phyloP scores from a whole-genome alignment of 1,140 invertebrate genomes.

The Melitaea cinxia region DNA sequence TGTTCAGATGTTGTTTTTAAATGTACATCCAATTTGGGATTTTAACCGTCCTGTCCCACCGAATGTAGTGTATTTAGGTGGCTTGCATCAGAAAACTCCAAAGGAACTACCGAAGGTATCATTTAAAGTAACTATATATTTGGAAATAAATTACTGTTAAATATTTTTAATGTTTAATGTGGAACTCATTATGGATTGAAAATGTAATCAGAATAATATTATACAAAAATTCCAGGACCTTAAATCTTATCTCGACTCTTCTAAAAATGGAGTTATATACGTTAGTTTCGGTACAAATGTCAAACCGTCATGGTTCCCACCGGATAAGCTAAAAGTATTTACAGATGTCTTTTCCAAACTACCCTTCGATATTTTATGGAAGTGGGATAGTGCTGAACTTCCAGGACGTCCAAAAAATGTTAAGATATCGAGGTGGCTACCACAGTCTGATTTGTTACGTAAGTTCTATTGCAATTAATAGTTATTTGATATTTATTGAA shows the following conservation, averaged over 20 bases:
- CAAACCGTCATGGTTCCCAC: conserved; percentile 45
- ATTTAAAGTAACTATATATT: too few species aligned
- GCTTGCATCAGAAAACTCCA: too few species aligned
- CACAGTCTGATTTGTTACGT: conserved; percentile 39
- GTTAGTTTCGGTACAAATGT: conserved; percentile 84
- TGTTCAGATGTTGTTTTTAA: conserved; percentile 13
- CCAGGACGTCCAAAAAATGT: conserved; percentile 74
- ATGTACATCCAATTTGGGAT: conserved; percentile 6
- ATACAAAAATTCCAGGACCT: conserved; percentile 75
- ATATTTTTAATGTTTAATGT: too few species aligned
- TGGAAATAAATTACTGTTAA: too few species aligned
- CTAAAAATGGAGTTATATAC: conserved; percentile 82
- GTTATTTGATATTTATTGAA: too few species aligned
- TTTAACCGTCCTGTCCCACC: too few species aligned
- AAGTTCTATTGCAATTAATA: too few species aligned
- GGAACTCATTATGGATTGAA: too few species aligned
- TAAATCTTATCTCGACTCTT: conserved; percentile 79
- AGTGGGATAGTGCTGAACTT: conserved; percentile 66
- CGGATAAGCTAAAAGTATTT: conserved; percentile 53
- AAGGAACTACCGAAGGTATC: too few species aligned
- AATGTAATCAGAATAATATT: too few species aligned
- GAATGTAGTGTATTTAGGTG: too few species aligned
- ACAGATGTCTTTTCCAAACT: conserved; percentile 69
- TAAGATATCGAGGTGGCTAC: conserved; percentile 22
- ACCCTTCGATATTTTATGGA: conserved; percentile 73